phyloP scores from a whole-genome alignment of 2,888 invertebrate genomes.

The Chalcosyrphus nemorum region DNA sequence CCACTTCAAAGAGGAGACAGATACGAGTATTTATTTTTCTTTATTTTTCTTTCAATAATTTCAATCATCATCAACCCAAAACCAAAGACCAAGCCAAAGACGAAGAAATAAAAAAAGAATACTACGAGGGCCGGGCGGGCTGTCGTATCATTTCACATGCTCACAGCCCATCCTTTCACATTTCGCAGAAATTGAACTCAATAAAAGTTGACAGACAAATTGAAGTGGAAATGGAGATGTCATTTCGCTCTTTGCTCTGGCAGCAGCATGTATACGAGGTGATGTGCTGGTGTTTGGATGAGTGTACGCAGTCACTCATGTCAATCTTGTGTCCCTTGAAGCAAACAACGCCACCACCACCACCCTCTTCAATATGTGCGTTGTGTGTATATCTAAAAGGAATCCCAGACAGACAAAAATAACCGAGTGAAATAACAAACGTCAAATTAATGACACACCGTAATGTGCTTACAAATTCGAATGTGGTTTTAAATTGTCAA shows the following conservation, averaged over 20 bases:
- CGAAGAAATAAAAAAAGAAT: slow-evolving; percentile 14
- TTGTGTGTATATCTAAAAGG: slow-evolving; percentile 17
- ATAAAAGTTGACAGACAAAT: slow-evolving; percentile 81
- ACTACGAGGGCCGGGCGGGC: no score
- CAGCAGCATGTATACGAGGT: slow-evolving; percentile 6
- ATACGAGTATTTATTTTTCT: background rate
- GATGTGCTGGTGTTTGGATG: slow-evolving; percentile 16
- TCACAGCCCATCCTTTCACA: slow-evolving; percentile 50
- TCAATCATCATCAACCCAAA: slow-evolving; percentile 17
- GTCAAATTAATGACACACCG: slow-evolving; percentile 70
- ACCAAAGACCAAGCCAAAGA: slow-evolving; percentile 2
- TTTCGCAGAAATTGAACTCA: slow-evolving; percentile 79
- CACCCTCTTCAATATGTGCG: slow-evolving; percentile 2
- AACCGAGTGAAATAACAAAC: slow-evolving; percentile 67
- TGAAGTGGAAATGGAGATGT: slow-evolving; percentile 81
- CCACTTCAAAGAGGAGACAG: slow-evolving; percentile 24
- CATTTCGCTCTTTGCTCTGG: slow-evolving; percentile 75
- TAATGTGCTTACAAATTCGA: slow-evolving; percentile 72
- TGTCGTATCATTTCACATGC: slow-evolving; percentile 30
- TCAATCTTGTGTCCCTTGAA: slow-evolving; percentile 47
- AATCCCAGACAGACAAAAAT: slow-evolving; percentile 52
- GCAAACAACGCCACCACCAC: background rate
- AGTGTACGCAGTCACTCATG: slow-evolving; percentile 45
- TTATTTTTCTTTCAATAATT: slow-evolving; percentile 13
- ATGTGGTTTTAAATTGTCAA: slow-evolving; percentile 73